Percentiles rank a stretch among this genome's conserved stretches.
Conservation (phyloP, 2,797 vertebrate species). For the Hoplostethus mediterraneus region DNA sequence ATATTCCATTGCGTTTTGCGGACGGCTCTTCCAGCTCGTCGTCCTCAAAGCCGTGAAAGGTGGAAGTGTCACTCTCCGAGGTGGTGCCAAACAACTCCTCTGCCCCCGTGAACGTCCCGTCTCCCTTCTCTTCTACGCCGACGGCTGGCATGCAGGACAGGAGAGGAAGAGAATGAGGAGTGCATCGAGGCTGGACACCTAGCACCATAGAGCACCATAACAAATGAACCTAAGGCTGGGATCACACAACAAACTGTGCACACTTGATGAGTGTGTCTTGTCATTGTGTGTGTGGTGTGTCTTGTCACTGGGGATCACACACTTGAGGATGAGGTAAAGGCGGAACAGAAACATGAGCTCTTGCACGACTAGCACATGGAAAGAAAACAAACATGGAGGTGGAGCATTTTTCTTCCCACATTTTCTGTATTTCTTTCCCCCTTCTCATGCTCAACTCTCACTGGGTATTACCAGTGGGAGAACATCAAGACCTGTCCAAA, state of each 20-base stretch:
- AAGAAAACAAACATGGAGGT: no score
- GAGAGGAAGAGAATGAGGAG: slow-evolving; percentile 10
- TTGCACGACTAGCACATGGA: not conserved
- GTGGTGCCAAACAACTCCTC: slow-evolving; percentile 99
- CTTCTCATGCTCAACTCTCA: no score
- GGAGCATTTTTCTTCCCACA: no score
- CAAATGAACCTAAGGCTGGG: no score
- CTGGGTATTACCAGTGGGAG: not conserved
- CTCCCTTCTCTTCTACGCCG: slow-evolving; percentile 92
- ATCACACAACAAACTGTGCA: no score
- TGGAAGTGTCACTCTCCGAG: slow-evolving; percentile 98
- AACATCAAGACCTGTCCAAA: not conserved
- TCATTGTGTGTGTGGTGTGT: no score
- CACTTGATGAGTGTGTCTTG: no score
- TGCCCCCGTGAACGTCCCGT: slow-evolving; percentile 87
- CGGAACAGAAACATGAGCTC: no score
- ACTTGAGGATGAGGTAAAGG: no score
- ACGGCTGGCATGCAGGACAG: slow-evolving; percentile 90
- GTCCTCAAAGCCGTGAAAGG: slow-evolving; percentile 98
- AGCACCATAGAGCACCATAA: no score
- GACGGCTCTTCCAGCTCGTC: slow-evolving; percentile 95
- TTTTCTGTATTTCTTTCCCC: no score
- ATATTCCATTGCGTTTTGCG: slow-evolving; percentile 88
- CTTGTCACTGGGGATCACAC: no score
- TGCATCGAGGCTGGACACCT: not conserved